phyloP scores from a whole-genome alignment of 2,113 vertebrate genomes.

The Terrapene triunguis region DNA sequence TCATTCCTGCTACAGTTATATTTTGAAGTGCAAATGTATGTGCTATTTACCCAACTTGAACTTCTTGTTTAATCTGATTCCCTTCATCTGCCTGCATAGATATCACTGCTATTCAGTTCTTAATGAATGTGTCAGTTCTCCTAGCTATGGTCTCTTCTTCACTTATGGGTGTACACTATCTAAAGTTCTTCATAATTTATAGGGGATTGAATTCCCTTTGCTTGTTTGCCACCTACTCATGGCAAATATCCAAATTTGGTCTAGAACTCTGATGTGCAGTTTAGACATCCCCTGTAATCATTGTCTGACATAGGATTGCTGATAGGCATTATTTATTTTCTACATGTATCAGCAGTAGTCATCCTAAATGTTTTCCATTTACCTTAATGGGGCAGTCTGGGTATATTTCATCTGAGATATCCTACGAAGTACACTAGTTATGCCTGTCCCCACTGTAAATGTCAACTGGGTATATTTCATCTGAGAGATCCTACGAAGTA shows the following conservation, averaged over 20 bases:
- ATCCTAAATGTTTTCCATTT: constrained; percentile 11
- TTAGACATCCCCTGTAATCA: not conserved
- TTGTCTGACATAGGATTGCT: not conserved
- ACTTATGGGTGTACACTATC: not conserved
- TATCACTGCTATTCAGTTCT: not conserved
- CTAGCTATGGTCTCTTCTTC: constrained; percentile 1
- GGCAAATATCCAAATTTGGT: not conserved
- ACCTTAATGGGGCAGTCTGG: not conserved
- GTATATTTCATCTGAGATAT: not conserved
- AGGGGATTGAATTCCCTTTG: not conserved
- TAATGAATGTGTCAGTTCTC: not conserved
- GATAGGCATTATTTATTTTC: not conserved
- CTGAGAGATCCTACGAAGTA: not conserved
- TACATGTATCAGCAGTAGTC: not conserved
- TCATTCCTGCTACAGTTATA: not conserved
- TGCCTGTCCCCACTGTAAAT: not conserved
- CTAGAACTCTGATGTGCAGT: not conserved
- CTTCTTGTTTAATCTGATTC: not conserved
- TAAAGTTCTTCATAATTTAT: constrained; percentile 2
- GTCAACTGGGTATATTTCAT: not conserved
- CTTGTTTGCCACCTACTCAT: not conserved
- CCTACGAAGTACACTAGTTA: not conserved
- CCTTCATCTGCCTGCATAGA: not conserved
- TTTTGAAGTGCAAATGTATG: not conserved
- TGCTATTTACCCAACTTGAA: not conserved